Evolutionary conservation across 2,888 invertebrate genomes (phyloP), one percentile per base, ranked within the genome.

Genomic region (Euplagia quadripunctaria): DNA sequence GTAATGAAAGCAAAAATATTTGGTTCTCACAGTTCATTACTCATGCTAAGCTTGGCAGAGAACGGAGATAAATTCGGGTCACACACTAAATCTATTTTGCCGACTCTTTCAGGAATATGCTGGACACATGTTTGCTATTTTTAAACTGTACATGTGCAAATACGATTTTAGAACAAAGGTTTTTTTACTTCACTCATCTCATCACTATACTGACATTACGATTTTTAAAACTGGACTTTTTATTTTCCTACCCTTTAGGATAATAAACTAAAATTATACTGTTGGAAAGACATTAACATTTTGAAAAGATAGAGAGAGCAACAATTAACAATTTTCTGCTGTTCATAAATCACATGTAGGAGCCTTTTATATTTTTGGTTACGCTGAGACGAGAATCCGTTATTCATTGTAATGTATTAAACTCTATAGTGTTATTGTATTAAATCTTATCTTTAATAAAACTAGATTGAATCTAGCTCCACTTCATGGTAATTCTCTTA

Each of bases 21-120:
- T 81, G 85, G 80, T 82, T 72, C 84, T 80, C 83, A 81, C 82
- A 84, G 82, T 85, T 83, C 86, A 87, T 88, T 88, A 81, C 84
- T 86, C 87, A 84, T 87, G 87, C 90, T 92, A 92, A 92, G 92
- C 90, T 92, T 94, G 90, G 91, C 93, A 88, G 83, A 86, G 87
- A 82, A 82, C 86, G 79, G 12, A 61, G 58, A 83, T 90, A 88
- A 88, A 93, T 91, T 92, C 87, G 87, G 94, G 93, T 94, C 94
- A 91, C 87, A 89, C 82, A 87, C 86, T 73, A 86, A 77, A 82
- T 87, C 86, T 85, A 85, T 85, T 77, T 75, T 69, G 76, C 74
- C 72, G 79, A 83, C 84, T 85, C 83, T 85, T 86, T 87, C 81
- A 79, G 79, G 83, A 87, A 86, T 87, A 80, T 84, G 82, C 70